Evolutionary conservation across 2,888 invertebrate genomes (phyloP).

Genomic region (Elegia similella): DNA sequence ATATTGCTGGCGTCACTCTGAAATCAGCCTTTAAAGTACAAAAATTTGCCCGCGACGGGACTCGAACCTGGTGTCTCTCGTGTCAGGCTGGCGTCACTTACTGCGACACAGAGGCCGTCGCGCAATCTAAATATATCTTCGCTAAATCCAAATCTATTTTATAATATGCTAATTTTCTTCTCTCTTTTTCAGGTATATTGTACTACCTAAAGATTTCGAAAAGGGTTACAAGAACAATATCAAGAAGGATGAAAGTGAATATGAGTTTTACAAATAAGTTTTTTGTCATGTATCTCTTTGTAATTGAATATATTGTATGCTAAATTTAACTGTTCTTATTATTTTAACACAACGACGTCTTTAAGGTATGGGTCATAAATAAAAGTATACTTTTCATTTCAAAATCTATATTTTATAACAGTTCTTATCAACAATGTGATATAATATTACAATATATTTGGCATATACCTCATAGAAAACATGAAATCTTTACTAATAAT

Average conservation of each 20-base stretch:
- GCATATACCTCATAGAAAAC: conserved; percentile 72
- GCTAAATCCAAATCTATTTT: too few species aligned
- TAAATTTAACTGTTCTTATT: conserved; percentile 14
- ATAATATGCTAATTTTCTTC: neutral
- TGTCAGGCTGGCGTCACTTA: too few species aligned
- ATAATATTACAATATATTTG: conserved; percentile 79
- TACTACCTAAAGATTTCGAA: conserved; percentile 99
- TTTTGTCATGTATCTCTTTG: conserved; percentile 25
- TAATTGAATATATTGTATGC: conserved; percentile 30
- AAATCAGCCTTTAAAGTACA: too few species aligned
- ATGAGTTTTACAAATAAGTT: conserved; percentile 98
- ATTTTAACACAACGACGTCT: neutral
- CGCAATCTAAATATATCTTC: too few species aligned
- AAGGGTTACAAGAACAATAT: conserved; percentile 99
- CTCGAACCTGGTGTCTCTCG: too few species aligned
- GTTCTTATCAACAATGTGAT: conserved; percentile 76
- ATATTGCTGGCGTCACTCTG: too few species aligned
- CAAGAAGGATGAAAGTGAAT: conserved; percentile 99
- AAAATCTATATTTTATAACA: conserved; percentile 79
- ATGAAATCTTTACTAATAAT: conserved; percentile 54
- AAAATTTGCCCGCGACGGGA: too few species aligned
- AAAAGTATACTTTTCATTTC: conserved; percentile 42
- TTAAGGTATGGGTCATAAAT: conserved; percentile 21
- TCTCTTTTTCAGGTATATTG: conserved; percentile 87
- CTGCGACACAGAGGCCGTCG: too few species aligned